These are phyloP conservation scores for Diplazon laetatorius DNA, from an alignment of 2,888 invertebrate genomes.

Conservation along the genomic window DNA sequence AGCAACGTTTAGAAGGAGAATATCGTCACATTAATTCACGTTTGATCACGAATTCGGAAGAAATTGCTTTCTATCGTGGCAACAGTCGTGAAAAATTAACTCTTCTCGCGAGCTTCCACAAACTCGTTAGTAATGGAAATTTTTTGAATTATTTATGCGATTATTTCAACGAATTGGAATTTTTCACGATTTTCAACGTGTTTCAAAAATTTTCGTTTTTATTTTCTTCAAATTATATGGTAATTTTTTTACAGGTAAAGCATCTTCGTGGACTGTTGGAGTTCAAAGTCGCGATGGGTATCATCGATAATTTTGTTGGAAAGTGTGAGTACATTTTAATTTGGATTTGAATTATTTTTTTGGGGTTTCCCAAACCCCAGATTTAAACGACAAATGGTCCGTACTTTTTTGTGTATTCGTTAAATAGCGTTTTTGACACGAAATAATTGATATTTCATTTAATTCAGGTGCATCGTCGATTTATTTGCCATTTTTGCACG, in stretches of 20 bases:
- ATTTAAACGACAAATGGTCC: too few relatives aligned
- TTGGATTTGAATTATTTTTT: constrained; percentile 5
- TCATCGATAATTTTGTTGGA: constrained; percentile 97
- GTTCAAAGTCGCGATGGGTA: constrained; percentile 95
- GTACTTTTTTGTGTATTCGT: too few relatives aligned
- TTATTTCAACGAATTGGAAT: neutral
- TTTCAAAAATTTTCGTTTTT: too few relatives aligned
- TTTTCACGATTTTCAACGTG: constrained; percentile 7
- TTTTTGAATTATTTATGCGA: neutral
- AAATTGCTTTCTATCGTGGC: constrained; percentile 93
- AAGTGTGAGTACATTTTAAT: constrained; percentile 88
- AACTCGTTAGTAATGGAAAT: constrained; percentile 84
- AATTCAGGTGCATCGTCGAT: too few relatives aligned
- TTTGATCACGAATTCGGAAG: constrained; percentile 98
- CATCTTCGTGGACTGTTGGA: constrained; percentile 94
- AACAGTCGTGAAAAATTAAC: constrained; percentile 94
- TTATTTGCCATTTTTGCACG: too few relatives aligned
- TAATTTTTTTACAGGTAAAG: constrained; percentile 85
- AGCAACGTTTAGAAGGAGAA: constrained; percentile 99
- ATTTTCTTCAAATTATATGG: too few relatives aligned
- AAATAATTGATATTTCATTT: too few relatives aligned
- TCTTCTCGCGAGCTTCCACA: constrained; percentile 93
- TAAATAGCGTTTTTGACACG: too few relatives aligned
- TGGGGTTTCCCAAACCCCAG: too few relatives aligned
- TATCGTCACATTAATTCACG: constrained; percentile 98